phyloP scores from a whole-genome alignment of 2,797 vertebrate genomes.

The Mycteria americana region DNA sequence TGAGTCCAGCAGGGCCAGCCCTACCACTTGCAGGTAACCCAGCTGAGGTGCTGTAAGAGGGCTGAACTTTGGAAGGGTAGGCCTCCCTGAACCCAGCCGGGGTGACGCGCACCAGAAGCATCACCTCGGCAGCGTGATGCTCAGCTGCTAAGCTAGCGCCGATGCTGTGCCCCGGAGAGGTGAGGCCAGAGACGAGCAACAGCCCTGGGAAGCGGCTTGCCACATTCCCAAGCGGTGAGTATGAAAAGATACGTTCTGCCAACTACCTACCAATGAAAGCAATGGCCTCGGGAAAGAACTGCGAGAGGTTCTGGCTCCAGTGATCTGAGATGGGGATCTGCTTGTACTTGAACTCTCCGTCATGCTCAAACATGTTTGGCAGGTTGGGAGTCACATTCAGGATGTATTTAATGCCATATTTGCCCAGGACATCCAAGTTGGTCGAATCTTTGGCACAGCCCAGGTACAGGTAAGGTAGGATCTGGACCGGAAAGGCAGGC shows the following conservation, averaged over 20 bases:
- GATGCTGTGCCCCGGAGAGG: background rate
- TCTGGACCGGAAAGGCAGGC: slow-evolving; percentile 97
- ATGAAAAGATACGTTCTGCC: slow-evolving; percentile 6
- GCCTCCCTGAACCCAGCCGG: background rate
- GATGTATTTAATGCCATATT: slow-evolving; percentile 98
- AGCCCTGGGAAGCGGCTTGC: background rate
- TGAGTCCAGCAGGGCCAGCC: fast-evolving
- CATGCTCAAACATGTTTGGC: slow-evolving; percentile 97
- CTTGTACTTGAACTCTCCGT: slow-evolving; percentile 98
- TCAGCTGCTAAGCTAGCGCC: background rate
- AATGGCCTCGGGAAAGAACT: slow-evolving; percentile 99
- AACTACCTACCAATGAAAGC: slow-evolving; percentile 94
- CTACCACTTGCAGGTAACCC: background rate
- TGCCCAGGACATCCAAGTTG: slow-evolving; percentile 93
- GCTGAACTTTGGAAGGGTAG: background rate
- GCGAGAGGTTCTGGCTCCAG: slow-evolving; percentile 99
- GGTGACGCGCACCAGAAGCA: background rate
- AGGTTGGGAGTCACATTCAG: slow-evolving; percentile 98
- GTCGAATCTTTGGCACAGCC: slow-evolving; percentile 98
- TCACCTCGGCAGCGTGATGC: background rate
- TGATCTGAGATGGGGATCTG: slow-evolving; percentile 99
- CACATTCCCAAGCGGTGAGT: slow-evolving; percentile 32
- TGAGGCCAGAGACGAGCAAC: background rate
- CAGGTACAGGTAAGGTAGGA: slow-evolving; percentile 95
- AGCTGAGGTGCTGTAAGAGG: background rate